Percentiles rank a stretch among this genome's conserved stretches.
These are phyloP conservation scores for Rhinolophus sinicus DNA, from an alignment of 2,113 vertebrate species.

Conservation along the genomic window DNA sequence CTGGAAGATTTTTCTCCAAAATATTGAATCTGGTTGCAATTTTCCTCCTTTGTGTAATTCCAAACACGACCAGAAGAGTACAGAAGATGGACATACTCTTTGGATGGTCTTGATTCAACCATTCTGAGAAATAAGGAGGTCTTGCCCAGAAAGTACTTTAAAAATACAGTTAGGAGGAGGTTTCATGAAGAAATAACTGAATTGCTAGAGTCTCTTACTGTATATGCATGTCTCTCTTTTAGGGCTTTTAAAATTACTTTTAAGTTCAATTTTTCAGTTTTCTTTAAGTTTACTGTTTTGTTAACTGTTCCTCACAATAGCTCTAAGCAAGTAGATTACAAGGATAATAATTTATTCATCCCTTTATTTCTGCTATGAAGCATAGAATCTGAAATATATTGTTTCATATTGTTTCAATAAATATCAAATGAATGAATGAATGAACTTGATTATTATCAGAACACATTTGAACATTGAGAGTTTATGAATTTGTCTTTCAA, in stretches of 20 bases:
- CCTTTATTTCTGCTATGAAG: background rate
- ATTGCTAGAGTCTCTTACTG: background rate
- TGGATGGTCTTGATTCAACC: background rate
- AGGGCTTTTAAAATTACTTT: background rate
- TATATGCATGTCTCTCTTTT: background rate
- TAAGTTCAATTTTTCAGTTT: background rate
- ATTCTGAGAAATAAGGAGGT: background rate
- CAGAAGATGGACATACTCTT: background rate
- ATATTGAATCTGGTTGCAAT: background rate
- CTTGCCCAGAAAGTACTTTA: background rate
- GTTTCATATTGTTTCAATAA: background rate
- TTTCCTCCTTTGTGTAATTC: background rate
- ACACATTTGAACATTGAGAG: background rate
- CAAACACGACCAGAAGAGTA: background rate
- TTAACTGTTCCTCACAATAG: background rate
- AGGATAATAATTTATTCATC: slow-evolving; percentile 30
- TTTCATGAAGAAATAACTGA: background rate
- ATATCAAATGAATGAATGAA: background rate
- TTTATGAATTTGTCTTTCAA: background rate
- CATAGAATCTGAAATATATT: background rate
- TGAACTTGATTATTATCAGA: background rate
- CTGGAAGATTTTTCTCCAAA: background rate
- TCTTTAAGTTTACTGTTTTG: background rate
- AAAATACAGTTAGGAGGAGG: background rate
- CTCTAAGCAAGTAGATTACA: background rate